Evolutionary conservation across 2,797 vertebrate species (phyloP).

Genomic region (Botia kubotai): DNA sequence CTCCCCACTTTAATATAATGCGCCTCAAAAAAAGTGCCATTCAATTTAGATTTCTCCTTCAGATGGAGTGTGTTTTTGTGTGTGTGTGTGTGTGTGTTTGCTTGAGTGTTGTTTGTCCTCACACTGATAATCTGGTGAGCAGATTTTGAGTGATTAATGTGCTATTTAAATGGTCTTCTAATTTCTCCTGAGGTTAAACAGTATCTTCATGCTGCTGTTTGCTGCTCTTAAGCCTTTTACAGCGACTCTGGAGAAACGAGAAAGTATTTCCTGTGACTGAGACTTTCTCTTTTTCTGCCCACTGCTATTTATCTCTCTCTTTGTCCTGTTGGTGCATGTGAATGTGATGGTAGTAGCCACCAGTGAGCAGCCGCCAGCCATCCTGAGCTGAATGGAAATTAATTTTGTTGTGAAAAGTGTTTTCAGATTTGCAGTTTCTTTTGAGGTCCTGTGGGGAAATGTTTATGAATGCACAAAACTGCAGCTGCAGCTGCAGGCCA

Average conservation of each 20-base stretch:
- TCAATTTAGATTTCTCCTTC: constrained; percentile 47
- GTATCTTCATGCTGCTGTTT: constrained; percentile 70
- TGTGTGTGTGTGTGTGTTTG: constrained; percentile 9
- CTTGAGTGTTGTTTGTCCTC: constrained; percentile 71
- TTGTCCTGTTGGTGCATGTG: constrained; percentile 23
- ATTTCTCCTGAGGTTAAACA: constrained; percentile 71
- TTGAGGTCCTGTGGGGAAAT: no score
- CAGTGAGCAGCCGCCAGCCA: neutral
- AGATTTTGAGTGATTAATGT: constrained; percentile 76
- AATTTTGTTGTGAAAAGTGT: no score
- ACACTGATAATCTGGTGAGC: constrained; percentile 71
- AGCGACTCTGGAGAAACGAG: constrained; percentile 38
- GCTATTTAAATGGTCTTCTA: constrained; percentile 77
- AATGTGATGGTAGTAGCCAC: neutral
- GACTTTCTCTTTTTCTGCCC: constrained; percentile 1
- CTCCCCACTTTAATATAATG: constrained; percentile 20
- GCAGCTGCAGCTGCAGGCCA: neutral
- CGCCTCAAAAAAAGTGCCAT: neutral
- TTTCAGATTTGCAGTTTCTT: neutral
- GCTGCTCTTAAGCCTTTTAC: constrained; percentile 73
- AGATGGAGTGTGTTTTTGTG: constrained; percentile 47
- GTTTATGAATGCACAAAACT: neutral
- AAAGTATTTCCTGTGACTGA: constrained; percentile 16
- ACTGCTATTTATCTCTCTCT: constrained; percentile 19
- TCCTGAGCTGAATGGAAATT: neutral